Conservation (phyloP, 1,140 invertebrate species). For the Tetramorium simillimum region DNA sequence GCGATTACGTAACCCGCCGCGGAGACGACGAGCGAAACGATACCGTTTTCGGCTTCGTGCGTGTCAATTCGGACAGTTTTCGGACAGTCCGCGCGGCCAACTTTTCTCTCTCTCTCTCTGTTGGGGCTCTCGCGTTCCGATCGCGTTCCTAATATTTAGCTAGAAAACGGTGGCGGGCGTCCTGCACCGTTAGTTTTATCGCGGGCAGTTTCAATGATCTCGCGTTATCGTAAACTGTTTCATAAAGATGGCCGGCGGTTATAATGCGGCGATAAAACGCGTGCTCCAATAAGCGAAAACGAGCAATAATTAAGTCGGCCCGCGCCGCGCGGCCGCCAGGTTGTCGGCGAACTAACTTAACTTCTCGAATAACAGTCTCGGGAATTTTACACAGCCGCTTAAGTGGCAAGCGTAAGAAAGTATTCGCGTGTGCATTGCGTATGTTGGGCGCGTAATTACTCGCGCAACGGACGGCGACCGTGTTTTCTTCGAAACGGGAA, state of each 20-base stretch:
- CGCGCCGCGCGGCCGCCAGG: not conserved
- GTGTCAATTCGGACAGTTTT: not conserved
- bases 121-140: no score
- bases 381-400: constrained; percentile 20
- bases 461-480: constrained; percentile 9
- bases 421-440: constrained; percentile 14
- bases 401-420: constrained; percentile 26
- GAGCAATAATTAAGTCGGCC: constrained; percentile 20
- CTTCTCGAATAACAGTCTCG: constrained; percentile 26
- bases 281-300: constrained; percentile 16
- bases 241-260: constrained; percentile 2
- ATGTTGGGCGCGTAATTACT: constrained; percentile 51
- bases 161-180: not conserved
- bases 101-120: no score
- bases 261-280: constrained; percentile 7
- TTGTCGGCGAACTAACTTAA: not conserved
- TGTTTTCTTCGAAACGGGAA: constrained; percentile 54
- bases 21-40: not conserved
- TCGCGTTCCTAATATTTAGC: not conserved
- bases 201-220: constrained; percentile 1
- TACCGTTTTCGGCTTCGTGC: not conserved
- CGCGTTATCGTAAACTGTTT: not conserved
- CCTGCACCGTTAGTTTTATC: not conserved
- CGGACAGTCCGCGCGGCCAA: not conserved
- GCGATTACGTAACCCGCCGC: constrained; percentile 19